Evolutionary conservation across 2,888 invertebrate species (phyloP).

Genomic region (Nesidiocoris tenuis): DNA sequence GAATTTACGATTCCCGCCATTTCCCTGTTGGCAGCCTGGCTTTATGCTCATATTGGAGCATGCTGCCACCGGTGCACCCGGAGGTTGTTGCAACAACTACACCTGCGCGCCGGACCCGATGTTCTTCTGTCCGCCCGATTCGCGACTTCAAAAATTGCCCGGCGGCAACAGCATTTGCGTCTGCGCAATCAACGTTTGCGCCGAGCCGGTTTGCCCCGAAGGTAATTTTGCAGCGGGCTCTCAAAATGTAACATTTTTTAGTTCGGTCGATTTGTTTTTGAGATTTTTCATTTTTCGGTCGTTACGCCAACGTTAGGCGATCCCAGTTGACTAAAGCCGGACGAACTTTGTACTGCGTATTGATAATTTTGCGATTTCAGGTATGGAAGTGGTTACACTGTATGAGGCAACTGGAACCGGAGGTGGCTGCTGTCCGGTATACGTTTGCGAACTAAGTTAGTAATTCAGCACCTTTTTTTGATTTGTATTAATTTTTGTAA

Average conservation of each 20-base stretch:
- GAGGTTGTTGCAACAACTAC: neutral
- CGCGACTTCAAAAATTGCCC: neutral
- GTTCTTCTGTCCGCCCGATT: neutral
- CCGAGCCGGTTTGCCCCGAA: neutral
- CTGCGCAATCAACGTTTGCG: neutral
- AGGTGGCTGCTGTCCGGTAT: neutral
- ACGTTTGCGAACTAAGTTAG: neutral
- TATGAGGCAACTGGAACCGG: neutral
- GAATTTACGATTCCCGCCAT: neutral
- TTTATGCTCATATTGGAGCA: neutral
- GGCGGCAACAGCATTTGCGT: neutral
- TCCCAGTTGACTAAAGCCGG: neutral
- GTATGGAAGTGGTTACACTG: neutral
- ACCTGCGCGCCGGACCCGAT: neutral
- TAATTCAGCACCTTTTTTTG: too few species aligned
- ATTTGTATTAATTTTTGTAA: too few species aligned
- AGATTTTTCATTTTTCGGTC: neutral
- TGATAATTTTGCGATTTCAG: neutral
- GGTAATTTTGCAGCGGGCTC: neutral
- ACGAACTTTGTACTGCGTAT: neutral
- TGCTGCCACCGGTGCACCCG: neutral
- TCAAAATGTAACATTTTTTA: neutral
- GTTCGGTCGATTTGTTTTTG: neutral
- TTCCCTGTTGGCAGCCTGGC: neutral
- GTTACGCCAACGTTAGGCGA: neutral